A percentile compares a stretch with the other conserved stretches of the same genome.
Evolutionary conservation across 2,797 vertebrate genomes (phyloP).

Genomic region (Alfaro cultratus): DNA sequence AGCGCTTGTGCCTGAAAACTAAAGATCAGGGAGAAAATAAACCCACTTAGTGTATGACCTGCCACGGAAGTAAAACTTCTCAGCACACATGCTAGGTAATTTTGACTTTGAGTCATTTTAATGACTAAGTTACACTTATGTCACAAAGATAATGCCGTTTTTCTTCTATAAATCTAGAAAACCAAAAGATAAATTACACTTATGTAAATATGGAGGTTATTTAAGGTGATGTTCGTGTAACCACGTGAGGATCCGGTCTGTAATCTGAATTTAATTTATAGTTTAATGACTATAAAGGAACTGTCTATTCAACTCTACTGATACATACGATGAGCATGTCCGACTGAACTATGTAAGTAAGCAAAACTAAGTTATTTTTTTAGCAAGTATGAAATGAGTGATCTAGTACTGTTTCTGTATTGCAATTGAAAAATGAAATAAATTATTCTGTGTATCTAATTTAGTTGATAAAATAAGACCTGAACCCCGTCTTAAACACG

Average conservation of each 20-base stretch:
- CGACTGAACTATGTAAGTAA: background rate
- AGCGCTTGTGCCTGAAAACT: conserved; percentile 19
- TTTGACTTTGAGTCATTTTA: conserved; percentile 61
- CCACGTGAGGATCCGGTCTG: conserved; percentile 47
- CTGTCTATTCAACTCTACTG: background rate
- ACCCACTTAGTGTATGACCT: rapidly evolving
- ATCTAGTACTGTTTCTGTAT: background rate
- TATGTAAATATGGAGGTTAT: background rate
- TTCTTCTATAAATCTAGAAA: background rate
- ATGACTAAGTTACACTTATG: background rate
- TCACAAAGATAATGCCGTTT: background rate
- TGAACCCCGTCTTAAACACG: background rate
- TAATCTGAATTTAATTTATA: conserved; percentile 14
- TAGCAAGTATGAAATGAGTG: background rate
- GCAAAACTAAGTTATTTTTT: background rate
- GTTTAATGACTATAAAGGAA: background rate
- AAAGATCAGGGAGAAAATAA: rapidly evolving
- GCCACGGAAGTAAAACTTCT: conserved; percentile 58
- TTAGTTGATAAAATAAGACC: background rate
- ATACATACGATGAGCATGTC: conserved; percentile 27
- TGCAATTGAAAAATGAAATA: background rate
- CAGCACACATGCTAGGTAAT: conserved; percentile 47
- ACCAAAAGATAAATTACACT: background rate
- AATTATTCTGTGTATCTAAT: background rate
- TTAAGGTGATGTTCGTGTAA: background rate